These are phyloP conservation scores for Troides helena DNA, from an alignment of 2,888 invertebrate genomes.

Conservation along the genomic window DNA sequence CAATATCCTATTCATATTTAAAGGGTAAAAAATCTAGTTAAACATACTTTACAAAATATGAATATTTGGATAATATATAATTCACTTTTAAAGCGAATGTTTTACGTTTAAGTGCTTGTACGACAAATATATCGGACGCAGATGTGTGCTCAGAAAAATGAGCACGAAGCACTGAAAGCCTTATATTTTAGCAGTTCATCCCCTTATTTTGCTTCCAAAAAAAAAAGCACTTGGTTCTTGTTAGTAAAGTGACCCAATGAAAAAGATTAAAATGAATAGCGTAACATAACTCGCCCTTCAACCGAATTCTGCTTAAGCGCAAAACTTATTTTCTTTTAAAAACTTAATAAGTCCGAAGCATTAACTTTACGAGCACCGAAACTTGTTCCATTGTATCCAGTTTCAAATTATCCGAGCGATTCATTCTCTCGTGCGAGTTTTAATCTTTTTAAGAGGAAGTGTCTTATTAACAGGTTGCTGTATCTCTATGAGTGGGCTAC, in stretches of 20 bases:
- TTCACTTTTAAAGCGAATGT: too few species aligned
- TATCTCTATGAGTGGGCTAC: constrained; percentile 54
- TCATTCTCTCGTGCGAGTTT: constrained; percentile 55
- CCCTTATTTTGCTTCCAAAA: too few species aligned
- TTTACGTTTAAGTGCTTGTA: too few species aligned
- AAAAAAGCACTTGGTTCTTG: too few species aligned
- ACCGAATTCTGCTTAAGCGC: constrained; percentile 12
- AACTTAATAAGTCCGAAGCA: constrained; percentile 28
- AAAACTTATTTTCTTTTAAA: constrained; percentile 25
- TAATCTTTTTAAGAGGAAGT: constrained; percentile 61
- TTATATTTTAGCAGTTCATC: too few species aligned
- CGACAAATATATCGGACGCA: too few species aligned
- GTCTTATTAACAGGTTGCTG: constrained; percentile 62
- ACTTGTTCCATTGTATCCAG: constrained; percentile 51
- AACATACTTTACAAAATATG: too few species aligned
- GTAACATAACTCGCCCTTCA: constrained; percentile 25
- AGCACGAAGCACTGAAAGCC: too few species aligned
- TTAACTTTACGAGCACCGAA: constrained; percentile 26
- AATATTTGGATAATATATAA: too few species aligned
- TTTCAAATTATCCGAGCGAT: constrained; percentile 52
- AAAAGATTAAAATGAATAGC: constrained; percentile 23
- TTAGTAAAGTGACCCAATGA: neutral
- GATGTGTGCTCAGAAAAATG: too few species aligned
- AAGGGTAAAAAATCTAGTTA: too few species aligned
- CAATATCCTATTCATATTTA: too few species aligned